Percentiles rank a stretch among this genome's conserved stretches.
Conservation (phyloP, 2,888 invertebrate species). For the Oscheius myriophilus region DNA sequence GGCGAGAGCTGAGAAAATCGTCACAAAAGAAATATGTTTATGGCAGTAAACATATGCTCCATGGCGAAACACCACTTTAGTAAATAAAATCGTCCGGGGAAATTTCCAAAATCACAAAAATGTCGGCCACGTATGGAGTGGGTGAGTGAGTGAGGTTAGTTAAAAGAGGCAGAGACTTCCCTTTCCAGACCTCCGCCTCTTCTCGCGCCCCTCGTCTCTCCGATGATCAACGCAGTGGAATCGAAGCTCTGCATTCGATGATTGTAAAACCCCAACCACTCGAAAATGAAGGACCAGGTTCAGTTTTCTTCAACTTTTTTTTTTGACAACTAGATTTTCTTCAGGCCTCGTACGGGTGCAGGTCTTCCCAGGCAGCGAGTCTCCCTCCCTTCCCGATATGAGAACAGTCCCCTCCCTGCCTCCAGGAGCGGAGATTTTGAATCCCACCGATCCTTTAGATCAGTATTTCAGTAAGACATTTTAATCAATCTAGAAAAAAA, state of each 20-base stretch:
- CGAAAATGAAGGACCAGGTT: constrained; percentile 1
- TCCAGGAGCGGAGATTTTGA: constrained; percentile 3
- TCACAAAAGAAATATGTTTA: no score
- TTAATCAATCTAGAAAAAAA: no score
- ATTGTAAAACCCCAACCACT: constrained; percentile 7
- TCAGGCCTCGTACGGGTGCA: neutral
- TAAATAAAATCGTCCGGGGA: no score
- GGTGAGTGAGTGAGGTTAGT: no score
- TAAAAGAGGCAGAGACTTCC: no score
- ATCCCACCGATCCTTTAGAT: constrained; percentile 2
- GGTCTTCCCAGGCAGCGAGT: neutral
- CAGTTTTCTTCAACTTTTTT: neutral
- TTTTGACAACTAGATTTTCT: neutral
- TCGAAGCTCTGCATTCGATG: constrained; percentile 4
- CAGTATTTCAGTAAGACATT: neutral
- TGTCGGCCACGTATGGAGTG: no score
- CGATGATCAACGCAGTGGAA: constrained; percentile 14
- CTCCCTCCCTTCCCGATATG: constrained; percentile 9
- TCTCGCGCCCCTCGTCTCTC: constrained; percentile 3
- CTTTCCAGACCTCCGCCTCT: no score
- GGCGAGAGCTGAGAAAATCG: no score
- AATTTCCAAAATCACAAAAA: no score
- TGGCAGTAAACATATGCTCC: no score
- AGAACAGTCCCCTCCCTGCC: neutral
- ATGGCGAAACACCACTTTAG: no score